Evolutionary conservation across 2,888 invertebrate species (phyloP).

Genomic region (Drosophila pseudotakahashii): DNA sequence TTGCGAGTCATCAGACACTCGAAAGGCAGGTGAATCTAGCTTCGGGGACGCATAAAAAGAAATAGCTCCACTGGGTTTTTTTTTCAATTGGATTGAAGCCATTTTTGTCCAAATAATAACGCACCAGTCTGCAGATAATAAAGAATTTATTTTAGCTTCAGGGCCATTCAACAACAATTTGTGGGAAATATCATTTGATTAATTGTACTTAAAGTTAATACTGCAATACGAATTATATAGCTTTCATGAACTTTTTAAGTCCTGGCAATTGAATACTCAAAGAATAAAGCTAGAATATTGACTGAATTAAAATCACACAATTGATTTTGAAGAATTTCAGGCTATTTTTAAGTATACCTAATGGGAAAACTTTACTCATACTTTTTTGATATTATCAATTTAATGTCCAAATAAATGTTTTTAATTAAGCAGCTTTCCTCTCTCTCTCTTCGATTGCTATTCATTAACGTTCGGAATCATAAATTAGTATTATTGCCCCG

Average conservation of each 20-base stretch:
- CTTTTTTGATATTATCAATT: too few relatives aligned
- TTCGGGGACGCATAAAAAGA: constrained; percentile 59
- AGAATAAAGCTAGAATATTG: too few relatives aligned
- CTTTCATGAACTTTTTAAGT: too few relatives aligned
- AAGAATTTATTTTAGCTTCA: background rate
- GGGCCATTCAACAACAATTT: background rate
- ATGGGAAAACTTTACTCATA: too few relatives aligned
- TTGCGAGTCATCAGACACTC: constrained; percentile 38
- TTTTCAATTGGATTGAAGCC: constrained; percentile 34
- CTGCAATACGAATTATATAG: too few relatives aligned
- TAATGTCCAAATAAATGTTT: background rate
- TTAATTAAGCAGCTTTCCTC: background rate
- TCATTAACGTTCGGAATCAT: constrained; percentile 4
- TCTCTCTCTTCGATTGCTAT: background rate
- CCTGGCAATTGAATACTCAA: too few relatives aligned
- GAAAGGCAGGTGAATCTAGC: constrained; percentile 53
- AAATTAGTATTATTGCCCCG: constrained; percentile 11
- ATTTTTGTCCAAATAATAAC: constrained; percentile 10
- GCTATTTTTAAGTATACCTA: too few relatives aligned
- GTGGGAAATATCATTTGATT: background rate
- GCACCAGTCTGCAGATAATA: background rate
- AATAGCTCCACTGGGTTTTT: constrained; percentile 24
- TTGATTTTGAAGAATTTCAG: background rate
- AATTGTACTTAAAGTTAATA: too few relatives aligned
- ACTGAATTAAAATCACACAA: too few relatives aligned